These are phyloP conservation scores for Arnoldichthys spilopterus DNA, from an alignment of 2,797 vertebrate species.

Conservation along the genomic window DNA sequence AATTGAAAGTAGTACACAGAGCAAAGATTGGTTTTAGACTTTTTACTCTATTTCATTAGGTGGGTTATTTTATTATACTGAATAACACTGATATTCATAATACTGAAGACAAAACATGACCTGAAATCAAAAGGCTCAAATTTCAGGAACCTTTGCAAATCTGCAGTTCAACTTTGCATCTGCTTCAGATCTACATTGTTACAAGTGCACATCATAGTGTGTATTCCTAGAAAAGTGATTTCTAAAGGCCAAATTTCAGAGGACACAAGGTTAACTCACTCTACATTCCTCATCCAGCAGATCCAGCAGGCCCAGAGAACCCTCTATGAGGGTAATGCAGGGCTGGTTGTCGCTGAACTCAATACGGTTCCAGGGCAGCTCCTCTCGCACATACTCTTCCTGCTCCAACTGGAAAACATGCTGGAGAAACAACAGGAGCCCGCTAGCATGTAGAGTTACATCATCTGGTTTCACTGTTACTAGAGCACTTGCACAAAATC, in stretches of 20 bases:
- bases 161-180: too few relatives aligned
- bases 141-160: too few relatives aligned
- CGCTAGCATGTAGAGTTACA: background rate
- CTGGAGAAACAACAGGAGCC: constrained; percentile 59
- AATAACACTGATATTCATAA: too few relatives aligned
- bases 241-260: background rate
- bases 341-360: constrained; percentile 84
- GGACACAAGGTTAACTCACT: constrained; percentile 60
- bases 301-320: constrained; percentile 78
- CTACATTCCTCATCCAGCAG: constrained; percentile 84
- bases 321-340: constrained; percentile 81
- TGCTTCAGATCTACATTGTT: too few relatives aligned
- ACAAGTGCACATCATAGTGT: background rate
- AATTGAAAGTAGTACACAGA: background rate
- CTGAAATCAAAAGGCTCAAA: too few relatives aligned
- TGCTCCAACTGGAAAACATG: constrained; percentile 85
- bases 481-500: background rate
- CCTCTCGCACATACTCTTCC: constrained; percentile 82
- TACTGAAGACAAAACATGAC: too few relatives aligned
- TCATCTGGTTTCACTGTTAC: background rate
- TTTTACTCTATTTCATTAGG: too few relatives aligned
- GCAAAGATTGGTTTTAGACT: too few relatives aligned
- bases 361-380: constrained; percentile 80
- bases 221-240: background rate
- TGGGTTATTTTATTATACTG: too few relatives aligned